Evolutionary conservation across 2,113 vertebrate genomes (phyloP).

Genomic region (Tonatia bakeri): DNA sequence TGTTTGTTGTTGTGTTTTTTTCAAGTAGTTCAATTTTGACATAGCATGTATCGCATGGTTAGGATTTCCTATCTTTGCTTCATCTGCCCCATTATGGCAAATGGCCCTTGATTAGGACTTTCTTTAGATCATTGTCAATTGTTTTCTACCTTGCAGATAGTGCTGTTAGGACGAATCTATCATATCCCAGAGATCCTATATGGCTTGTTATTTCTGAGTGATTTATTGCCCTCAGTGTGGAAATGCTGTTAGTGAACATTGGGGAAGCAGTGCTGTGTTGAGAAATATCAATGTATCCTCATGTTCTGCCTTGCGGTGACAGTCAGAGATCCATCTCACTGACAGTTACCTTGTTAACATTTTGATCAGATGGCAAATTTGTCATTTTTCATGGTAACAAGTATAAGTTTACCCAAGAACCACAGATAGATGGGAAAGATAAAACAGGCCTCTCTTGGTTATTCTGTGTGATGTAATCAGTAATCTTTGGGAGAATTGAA

Average conservation of each 20-base stretch:
- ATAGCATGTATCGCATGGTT: constrained; percentile 56
- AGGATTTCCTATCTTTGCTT: constrained; percentile 74
- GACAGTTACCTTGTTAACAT: constrained; percentile 96
- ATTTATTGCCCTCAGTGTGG: constrained; percentile 87
- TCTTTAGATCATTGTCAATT: constrained; percentile 90
- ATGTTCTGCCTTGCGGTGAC: constrained; percentile 87
- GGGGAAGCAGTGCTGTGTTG: constrained; percentile 88
- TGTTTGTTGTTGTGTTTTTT: background rate
- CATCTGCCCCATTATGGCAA: constrained; percentile 79
- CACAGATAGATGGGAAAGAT: constrained; percentile 83
- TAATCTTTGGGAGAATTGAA: constrained; percentile 81
- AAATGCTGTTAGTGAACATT: constrained; percentile 90
- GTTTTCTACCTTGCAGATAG: constrained; percentile 84
- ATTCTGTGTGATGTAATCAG: constrained; percentile 80
- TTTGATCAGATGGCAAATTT: constrained; percentile 93
- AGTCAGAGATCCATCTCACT: constrained; percentile 91
- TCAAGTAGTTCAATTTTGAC: background rate
- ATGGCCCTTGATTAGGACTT: constrained; percentile 86
- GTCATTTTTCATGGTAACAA: constrained; percentile 89
- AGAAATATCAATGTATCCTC: constrained; percentile 94
- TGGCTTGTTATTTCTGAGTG: constrained; percentile 86
- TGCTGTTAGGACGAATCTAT: constrained; percentile 82
- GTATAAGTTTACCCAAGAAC: constrained; percentile 86
- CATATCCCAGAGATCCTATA: constrained; percentile 82
- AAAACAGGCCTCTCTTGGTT: constrained; percentile 73